A percentile compares a stretch with the other conserved stretches of the same genome.
These are phyloP conservation scores for Diarsia rubi DNA, from an alignment of 2,888 invertebrate genomes.

Conservation along the genomic window DNA sequence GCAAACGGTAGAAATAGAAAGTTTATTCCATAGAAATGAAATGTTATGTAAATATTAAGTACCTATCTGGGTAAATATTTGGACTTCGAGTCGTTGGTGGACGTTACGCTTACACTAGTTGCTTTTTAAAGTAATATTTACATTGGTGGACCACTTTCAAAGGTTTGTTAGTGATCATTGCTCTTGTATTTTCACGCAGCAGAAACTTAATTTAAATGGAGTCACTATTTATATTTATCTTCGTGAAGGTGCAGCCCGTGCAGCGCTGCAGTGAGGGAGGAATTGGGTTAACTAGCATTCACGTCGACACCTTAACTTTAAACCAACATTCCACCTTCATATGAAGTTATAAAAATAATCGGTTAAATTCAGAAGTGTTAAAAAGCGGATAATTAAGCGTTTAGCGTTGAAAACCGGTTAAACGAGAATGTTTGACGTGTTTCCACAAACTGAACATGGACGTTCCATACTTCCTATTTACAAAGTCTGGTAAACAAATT, in stretches of 20 bases:
- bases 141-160: constrained; percentile 75
- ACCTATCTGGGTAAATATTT: constrained; percentile 80
- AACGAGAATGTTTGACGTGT: constrained; percentile 42
- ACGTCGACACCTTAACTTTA: constrained; percentile 48
- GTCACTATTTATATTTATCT: constrained; percentile 64
- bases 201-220: constrained; percentile 65
- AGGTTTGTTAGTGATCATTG: constrained; percentile 66
- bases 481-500: constrained; percentile 39
- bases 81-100: constrained; percentile 75
- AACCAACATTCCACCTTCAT: constrained; percentile 39
- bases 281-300: constrained; percentile 53
- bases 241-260: constrained; percentile 35
- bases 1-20: constrained; percentile 70
- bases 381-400: constrained; percentile 45
- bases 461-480: constrained; percentile 54
- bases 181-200: constrained; percentile 67
- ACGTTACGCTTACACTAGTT: constrained; percentile 81
- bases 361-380: constrained; percentile 52
- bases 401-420: constrained; percentile 52
- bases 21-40: constrained; percentile 80
- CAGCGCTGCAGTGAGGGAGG: constrained; percentile 34
- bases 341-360: constrained; percentile 48
- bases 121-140: constrained; percentile 82
- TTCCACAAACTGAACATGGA: constrained; percentile 26
- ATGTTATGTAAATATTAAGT: constrained; percentile 83